Base-by-base conservation (phyloP, 2,113 vertebrate genomes). In the Conger conger region DNA sequence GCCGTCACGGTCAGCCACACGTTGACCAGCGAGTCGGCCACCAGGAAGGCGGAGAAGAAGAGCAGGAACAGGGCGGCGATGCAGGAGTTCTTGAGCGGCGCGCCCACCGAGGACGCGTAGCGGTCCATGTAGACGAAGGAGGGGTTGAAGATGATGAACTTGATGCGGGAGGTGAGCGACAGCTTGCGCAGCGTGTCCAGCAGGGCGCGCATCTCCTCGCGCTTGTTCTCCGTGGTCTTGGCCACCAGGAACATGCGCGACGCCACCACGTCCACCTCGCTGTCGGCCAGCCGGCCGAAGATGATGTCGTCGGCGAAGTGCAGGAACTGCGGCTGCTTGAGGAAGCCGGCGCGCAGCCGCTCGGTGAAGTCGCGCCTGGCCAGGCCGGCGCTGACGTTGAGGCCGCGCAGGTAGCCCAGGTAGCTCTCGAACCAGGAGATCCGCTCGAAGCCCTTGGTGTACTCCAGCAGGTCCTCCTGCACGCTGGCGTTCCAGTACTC, bases 381-480 rank as follows among this genome's bases (percentile, higher is more conserved):
- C 89, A 97, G 96, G 91, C 95, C 96, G 30, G 96, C 96, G 84
- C 97, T 97, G 91, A 97, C 93, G 89, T 99, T 99, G 91, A 95
- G 95, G 88, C 98, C 98, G 63, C 95, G 93, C 89, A 99, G 96
- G 91, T 97, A 99, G 94, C 95, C 96, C 93, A 99, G 95, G 91
- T 99, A 99, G 86, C 97, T 97, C 85, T 99, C 98, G 77, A 99
- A 97, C 98, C 98, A 99, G 93, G 98, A 99, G 96, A 99, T 98
- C 82, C 98, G 95, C 92, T 99, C 98, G 92, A 99, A 99, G 80
- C 98, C 98, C 92, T 96, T 98, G 83, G 97, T 97, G 79, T 99
- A 99, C 87, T 99, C 97, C 87, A 98, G 91, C 81, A 99, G 95
- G 0, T 99, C 98, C 88, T 97, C 96, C 94, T 99, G 98, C 76